Percentiles rank a stretch among this genome's conserved stretches.
Conservation (phyloP, 2,113 vertebrate species). For the Aythya baeri region DNA sequence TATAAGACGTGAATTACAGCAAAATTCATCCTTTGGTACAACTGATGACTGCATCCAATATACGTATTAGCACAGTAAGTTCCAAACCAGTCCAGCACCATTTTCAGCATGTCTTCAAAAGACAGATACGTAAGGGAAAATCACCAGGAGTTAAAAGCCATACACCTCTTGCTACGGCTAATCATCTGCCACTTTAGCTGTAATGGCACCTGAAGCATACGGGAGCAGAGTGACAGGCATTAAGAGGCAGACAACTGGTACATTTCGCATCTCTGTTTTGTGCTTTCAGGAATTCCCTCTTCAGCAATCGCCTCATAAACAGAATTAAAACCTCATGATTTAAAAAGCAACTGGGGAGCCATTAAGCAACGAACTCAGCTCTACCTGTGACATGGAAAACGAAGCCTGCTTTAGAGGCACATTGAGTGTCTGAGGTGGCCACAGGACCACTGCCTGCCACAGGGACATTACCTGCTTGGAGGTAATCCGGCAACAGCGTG, state of each 20-base stretch:
- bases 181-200: background rate
- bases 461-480: slow-evolving; percentile 73
- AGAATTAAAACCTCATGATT: background rate
- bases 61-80: background rate
- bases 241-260: background rate
- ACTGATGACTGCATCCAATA: background rate
- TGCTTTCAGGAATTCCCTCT: background rate
- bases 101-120: background rate
- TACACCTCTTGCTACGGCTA: background rate
- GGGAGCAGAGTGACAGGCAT: background rate
- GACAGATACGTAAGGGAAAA: background rate
- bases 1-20: too few relatives aligned
- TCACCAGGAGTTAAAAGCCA: background rate
- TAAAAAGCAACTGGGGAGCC: background rate
- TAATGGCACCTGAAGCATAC: background rate
- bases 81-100: background rate
- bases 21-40: background rate
- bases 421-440: rapidly evolving
- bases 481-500: slow-evolving; percentile 80
- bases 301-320: background rate
- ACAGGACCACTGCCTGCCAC: rapidly evolving
- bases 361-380: background rate
- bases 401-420: rapidly evolving
- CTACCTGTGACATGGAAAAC: background rate
- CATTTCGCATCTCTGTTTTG: background rate